Evolutionary conservation across 2,113 vertebrate genomes (phyloP), one percentile per base, ranked within the genome.

Genomic region (Austrofundulus limnaeus): DNA sequence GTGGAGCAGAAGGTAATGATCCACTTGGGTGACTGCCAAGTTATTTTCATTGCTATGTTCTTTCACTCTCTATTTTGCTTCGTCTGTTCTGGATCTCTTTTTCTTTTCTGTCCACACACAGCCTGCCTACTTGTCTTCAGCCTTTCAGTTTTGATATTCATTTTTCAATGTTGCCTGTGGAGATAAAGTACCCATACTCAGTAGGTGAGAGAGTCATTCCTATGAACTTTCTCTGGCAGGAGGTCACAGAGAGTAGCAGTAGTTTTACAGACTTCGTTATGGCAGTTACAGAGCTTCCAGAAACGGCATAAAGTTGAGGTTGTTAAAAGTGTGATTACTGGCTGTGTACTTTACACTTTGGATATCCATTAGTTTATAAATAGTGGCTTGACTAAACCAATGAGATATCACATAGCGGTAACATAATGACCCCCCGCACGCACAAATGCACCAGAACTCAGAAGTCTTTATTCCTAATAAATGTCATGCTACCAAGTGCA

Each of bases 1-100:
- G 66, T 84, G 75, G 81, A 85, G 71, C 86, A 85, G 81, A 81
- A 88, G 85, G 80, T 88, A 90, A 90, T 88, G 88, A 90, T 88
- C 87, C 86, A 88, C 71, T 78, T 83, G 86, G 85, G 65, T 67
- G 79, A 71, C 77, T 63, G 81, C 86, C 81, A 82, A 81, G 67
- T 80, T 79, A 73, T 80, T 84, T 85, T 86, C 72, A 70, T 69
- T 60, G 48, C 61, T 24, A 21, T 54, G 67, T 55, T 65, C 70
- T 59, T 61, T 63, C 66, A 49, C 41, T 81, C 64, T 31, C 34
- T 57, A 37, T 76, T 71, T 72, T 52, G 63, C 72, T 79, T 67
- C 61, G 10, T 61, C 69, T 52, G 48, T 37, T 41, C 47, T 63
- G 20, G 0, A 54, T 66, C 38, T 61, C 8, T 55, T 49, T 28